Evolutionary conservation across 1,140 invertebrate species (phyloP).

Genomic region (Pachyrhynchus sulphureomaculatus): DNA sequence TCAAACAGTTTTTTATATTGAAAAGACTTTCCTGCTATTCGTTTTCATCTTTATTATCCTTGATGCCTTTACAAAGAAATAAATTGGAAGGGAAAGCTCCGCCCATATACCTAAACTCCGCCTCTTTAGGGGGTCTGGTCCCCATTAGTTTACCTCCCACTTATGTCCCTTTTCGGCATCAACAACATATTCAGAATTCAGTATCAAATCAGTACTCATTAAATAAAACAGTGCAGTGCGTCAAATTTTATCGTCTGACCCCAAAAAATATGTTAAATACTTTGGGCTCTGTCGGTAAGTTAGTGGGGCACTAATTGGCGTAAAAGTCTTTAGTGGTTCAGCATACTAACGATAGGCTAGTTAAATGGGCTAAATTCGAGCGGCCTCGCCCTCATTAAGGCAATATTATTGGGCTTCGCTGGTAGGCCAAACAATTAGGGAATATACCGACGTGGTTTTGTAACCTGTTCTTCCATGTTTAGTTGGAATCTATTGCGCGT

Average conservation of each 20-base stretch:
- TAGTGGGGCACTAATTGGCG: conserved; percentile 52
- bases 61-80: conserved; percentile 28
- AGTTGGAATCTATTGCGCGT: conserved; percentile 13
- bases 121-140: conserved; percentile 33
- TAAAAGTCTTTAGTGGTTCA: conserved; percentile 51
- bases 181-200: conserved; percentile 52
- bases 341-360: conserved; percentile 52
- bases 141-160: conserved; percentile 44
- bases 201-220: conserved; percentile 55
- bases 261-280: conserved; percentile 50
- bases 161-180: conserved; percentile 39
- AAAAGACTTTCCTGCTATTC: conserved; percentile 27
- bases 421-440: conserved; percentile 44
- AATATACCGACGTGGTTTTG: conserved; percentile 17
- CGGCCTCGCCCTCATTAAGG: conserved; percentile 53
- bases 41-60: conserved; percentile 25
- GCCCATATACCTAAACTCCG: conserved; percentile 38
- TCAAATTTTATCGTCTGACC: conserved; percentile 35
- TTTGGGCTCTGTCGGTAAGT: conserved; percentile 51
- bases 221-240: conserved; percentile 54
- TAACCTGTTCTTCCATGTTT: conserved; percentile 18
- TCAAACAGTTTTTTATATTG: conserved; percentile 18
- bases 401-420: conserved; percentile 47
- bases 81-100: conserved; percentile 39
- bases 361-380: conserved; percentile 53